phyloP scores from a whole-genome alignment of 1,140 invertebrate species.

The Latrodectus geometricus region DNA sequence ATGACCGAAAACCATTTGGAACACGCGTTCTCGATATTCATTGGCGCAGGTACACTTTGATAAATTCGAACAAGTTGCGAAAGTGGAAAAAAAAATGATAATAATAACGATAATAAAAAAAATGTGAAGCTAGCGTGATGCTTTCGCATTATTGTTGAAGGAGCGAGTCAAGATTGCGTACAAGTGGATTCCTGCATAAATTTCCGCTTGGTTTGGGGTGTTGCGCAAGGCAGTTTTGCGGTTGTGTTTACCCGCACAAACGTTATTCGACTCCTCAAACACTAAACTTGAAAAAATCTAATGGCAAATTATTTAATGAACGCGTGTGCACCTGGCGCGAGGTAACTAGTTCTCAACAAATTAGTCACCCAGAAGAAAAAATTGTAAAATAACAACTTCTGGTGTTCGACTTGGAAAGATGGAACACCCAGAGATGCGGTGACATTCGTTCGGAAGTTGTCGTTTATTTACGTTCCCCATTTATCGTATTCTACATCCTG shows the following conservation, averaged over 20 bases:
- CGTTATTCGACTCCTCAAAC: background rate
- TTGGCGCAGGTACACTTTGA: conserved; percentile 19
- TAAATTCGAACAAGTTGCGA: conserved; percentile 47
- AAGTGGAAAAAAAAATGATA: background rate
- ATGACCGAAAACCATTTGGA: background rate
- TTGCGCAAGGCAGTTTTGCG: too few relatives aligned
- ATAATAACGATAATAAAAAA: conserved; percentile 19
- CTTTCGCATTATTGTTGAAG: conserved; percentile 15
- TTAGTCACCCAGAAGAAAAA: background rate
- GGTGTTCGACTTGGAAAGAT: too few relatives aligned
- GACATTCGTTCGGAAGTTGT: too few relatives aligned
- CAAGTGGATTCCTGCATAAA: conserved; percentile 44
- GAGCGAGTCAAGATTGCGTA: conserved; percentile 15
- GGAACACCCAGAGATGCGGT: too few relatives aligned
- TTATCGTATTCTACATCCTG: too few relatives aligned
- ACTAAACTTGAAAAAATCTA: background rate
- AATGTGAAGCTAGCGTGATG: conserved; percentile 33
- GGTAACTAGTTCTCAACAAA: conserved; percentile 13
- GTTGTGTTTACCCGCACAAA: background rate
- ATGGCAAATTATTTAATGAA: background rate
- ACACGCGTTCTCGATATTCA: conserved; percentile 26
- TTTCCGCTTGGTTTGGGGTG: background rate
- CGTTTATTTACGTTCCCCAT: too few relatives aligned
- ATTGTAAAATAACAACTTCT: too few relatives aligned
- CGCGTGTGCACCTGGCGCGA: conserved; percentile 8